These are phyloP conservation scores for Beris chalybata DNA, from an alignment of 2,888 invertebrate species.

Conservation along the genomic window DNA sequence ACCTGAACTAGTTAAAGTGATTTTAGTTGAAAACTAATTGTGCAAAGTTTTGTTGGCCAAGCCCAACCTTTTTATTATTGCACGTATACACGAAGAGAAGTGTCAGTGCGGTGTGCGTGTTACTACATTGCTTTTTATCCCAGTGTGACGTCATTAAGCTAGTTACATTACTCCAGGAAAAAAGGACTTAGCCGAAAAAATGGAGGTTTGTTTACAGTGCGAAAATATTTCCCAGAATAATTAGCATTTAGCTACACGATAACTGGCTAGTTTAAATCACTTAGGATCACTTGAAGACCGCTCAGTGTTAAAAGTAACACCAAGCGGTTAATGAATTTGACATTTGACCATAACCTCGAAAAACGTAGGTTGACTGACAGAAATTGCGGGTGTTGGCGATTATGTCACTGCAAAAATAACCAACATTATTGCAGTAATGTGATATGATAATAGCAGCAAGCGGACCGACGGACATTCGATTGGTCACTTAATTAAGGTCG, in stretches of 20 bases:
- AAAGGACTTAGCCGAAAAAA: constrained; percentile 12
- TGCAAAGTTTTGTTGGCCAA: no score
- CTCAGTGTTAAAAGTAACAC: constrained; percentile 18
- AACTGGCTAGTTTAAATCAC: background rate
- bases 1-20: no score
- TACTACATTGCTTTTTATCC: constrained; percentile 6
- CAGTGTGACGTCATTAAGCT: constrained; percentile 19
- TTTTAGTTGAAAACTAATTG: no score
- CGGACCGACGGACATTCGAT: no score
- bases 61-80: no score
- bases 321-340: constrained; percentile 13
- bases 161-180: background rate
- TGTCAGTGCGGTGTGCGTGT: constrained; percentile 2
- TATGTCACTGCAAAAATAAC: constrained; percentile 16
- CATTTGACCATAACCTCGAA: constrained; percentile 30
- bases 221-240: no score
- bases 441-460: no score
- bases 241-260: no score
- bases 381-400: constrained; percentile 22
- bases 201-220: constrained; percentile 22
- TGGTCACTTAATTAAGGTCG: no score
- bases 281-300: background rate
- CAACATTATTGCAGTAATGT: no score
- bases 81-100: no score
- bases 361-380: constrained; percentile 1